phyloP scores from a whole-genome alignment of 2,888 invertebrate genomes.

The Ligdia adustata region DNA sequence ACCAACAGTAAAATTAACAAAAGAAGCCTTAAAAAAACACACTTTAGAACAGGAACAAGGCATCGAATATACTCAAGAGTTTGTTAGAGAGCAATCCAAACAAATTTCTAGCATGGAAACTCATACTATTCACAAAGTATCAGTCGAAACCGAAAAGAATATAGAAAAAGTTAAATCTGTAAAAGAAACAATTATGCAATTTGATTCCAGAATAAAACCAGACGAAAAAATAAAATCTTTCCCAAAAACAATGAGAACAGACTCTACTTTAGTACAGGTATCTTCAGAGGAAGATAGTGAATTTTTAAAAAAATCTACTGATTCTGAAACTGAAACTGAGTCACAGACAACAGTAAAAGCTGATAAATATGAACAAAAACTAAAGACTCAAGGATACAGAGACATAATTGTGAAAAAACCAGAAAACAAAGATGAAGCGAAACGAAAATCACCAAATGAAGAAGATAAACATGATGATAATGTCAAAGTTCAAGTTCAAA shows the following conservation, averaged over 20 bases:
- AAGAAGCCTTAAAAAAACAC: slow-evolving; percentile 80
- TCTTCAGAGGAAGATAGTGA: slow-evolving; percentile 82
- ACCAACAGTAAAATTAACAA: slow-evolving; percentile 73
- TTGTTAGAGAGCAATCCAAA: slow-evolving; percentile 78
- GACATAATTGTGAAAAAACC: slow-evolving; percentile 49
- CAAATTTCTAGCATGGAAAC: slow-evolving; percentile 65
- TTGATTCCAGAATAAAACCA: slow-evolving; percentile 69
- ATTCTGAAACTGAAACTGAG: slow-evolving; percentile 82
- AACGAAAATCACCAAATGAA: slow-evolving; percentile 48
- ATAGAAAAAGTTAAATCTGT: slow-evolving; percentile 69
- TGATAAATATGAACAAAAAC: slow-evolving; percentile 61
- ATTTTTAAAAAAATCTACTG: slow-evolving; percentile 79
- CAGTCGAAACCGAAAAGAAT: slow-evolving; percentile 59
- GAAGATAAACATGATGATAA: slow-evolving; percentile 55
- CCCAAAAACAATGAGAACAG: slow-evolving; percentile 74
- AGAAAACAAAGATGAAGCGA: slow-evolving; percentile 43
- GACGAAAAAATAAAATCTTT: slow-evolving; percentile 67
- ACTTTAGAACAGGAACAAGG: slow-evolving; percentile 77
- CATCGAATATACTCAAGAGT: slow-evolving; percentile 79
- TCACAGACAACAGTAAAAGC: slow-evolving; percentile 77
- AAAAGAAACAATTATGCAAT: slow-evolving; percentile 76
- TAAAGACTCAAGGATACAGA: slow-evolving; percentile 52
- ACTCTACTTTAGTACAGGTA: slow-evolving; percentile 79
- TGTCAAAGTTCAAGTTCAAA: slow-evolving; percentile 36
- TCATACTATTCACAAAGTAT: slow-evolving; percentile 56